These are phyloP conservation scores for Petrocephalus sullivani DNA, from an alignment of 2,797 vertebrate species.

Conservation along the genomic window DNA sequence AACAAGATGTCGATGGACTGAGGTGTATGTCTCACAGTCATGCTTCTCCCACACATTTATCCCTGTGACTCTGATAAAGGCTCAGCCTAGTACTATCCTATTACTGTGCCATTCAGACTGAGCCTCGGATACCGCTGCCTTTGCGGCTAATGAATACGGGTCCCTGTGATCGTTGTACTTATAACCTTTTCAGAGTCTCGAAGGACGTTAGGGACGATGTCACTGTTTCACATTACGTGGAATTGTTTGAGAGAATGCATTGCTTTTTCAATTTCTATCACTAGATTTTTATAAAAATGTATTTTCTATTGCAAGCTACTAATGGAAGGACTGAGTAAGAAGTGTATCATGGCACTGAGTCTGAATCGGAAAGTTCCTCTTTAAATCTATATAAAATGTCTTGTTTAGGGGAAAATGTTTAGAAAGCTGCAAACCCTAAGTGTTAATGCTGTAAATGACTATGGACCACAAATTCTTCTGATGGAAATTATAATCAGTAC, in stretches of 20 bases:
- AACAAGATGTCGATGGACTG: neutral
- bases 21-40: neutral
- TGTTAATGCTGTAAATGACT: neutral
- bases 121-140: neutral
- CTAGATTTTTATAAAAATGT: neutral
- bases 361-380: neutral
- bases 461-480: conserved; percentile 3
- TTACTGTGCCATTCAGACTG: neutral
- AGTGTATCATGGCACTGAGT: neutral
- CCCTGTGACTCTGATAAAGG: neutral
- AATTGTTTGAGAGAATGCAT: conserved; percentile 18
- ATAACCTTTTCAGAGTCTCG: conserved; percentile 13
- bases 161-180: conserved; percentile 5
- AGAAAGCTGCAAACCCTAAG: neutral
- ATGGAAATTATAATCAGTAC: neutral
- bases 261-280: conserved; percentile 12
- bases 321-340: neutral
- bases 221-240: conserved; percentile 9
- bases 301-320: conserved; percentile 9
- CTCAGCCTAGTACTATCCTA: neutral
- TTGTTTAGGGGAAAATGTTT: neutral
- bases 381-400: neutral
- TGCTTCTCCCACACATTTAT: neutral
- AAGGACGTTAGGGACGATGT: neutral
- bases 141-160: neutral